Percentiles rank a stretch among this genome's conserved stretches.
Conservation (phyloP, 2,113 vertebrate genomes). For the Oncorhynchus kisutch region DNA sequence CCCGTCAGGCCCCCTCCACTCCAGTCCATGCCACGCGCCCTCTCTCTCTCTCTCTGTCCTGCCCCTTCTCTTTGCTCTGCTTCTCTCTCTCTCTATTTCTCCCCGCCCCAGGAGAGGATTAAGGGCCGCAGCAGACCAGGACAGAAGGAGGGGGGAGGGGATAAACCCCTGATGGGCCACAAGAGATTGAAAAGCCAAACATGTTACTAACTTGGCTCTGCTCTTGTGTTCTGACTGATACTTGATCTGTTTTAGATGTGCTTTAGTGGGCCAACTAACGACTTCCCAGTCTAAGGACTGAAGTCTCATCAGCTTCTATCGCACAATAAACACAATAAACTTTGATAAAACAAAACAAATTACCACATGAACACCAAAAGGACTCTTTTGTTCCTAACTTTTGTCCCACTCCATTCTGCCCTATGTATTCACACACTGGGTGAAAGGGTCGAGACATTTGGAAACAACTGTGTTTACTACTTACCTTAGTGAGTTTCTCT, state of each 20-base stretch:
- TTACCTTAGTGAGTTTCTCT: constrained; percentile 79
- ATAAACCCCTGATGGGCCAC: constrained; percentile 31
- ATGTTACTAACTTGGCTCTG: constrained; percentile 34
- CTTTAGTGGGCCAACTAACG: neutral
- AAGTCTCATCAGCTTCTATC: neutral
- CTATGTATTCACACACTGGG: too few species aligned
- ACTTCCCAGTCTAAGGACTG: constrained; percentile 1
- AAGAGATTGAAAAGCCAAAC: constrained; percentile 28
- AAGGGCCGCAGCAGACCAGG: constrained; percentile 52
- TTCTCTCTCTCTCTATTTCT: constrained; percentile 8
- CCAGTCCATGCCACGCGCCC: neutral
- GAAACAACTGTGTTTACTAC: neutral
- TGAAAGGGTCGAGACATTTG: too few species aligned
- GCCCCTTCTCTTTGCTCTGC: constrained; percentile 11
- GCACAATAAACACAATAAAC: neutral
- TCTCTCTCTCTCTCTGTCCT: constrained; percentile 24
- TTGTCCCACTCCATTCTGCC: too few species aligned
- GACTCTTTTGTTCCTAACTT: too few species aligned
- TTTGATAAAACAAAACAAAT: neutral
- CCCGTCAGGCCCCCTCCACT: neutral
- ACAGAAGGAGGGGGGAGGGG: constrained; percentile 19
- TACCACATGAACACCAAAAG: too few species aligned
- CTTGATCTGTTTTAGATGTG: neutral
- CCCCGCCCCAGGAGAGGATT: constrained; percentile 65
- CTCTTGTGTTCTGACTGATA: neutral